Evolutionary conservation across 2,888 invertebrate genomes (phyloP).

Genomic region (Creontiades dilutus): DNA sequence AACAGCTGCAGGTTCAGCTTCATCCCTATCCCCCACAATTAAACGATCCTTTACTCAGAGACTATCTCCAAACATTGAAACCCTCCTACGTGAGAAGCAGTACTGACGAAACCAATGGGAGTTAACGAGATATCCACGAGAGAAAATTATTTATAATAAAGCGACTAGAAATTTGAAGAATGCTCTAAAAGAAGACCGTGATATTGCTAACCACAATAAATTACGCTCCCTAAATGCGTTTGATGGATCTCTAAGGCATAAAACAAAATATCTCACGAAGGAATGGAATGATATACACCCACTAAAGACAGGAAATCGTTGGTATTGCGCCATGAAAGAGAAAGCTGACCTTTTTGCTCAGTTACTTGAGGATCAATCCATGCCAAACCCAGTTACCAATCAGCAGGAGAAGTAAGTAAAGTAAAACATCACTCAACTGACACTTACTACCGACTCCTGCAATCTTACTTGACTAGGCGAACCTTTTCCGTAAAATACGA

Average conservation of each 20-base stretch:
- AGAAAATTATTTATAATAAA: not conserved
- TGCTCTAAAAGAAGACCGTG: constrained; percentile 21
- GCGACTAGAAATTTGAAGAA: not conserved
- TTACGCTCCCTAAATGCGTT: not conserved
- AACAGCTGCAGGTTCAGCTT: constrained; percentile 40
- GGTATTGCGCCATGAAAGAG: not conserved
- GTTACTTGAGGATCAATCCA: not conserved
- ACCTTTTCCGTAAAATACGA: too few relatives aligned
- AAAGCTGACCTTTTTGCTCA: constrained; percentile 12
- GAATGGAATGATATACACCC: constrained; percentile 14
- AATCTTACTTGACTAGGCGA: too few relatives aligned
- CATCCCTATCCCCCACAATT: not conserved
- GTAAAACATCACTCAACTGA: too few relatives aligned
- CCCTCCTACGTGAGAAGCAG: not conserved
- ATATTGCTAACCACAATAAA: not conserved
- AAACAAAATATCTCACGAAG: not conserved
- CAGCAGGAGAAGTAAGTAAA: too few relatives aligned
- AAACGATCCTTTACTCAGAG: not conserved
- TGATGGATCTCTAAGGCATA: not conserved
- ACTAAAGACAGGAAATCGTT: not conserved
- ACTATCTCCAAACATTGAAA: not conserved
- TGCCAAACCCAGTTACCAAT: not conserved
- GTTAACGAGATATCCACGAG: not conserved
- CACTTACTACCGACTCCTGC: too few relatives aligned
- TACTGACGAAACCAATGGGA: not conserved